These are phyloP conservation scores for Noctua comes DNA, from an alignment of 2,888 invertebrate genomes.

Conservation along the genomic window DNA sequence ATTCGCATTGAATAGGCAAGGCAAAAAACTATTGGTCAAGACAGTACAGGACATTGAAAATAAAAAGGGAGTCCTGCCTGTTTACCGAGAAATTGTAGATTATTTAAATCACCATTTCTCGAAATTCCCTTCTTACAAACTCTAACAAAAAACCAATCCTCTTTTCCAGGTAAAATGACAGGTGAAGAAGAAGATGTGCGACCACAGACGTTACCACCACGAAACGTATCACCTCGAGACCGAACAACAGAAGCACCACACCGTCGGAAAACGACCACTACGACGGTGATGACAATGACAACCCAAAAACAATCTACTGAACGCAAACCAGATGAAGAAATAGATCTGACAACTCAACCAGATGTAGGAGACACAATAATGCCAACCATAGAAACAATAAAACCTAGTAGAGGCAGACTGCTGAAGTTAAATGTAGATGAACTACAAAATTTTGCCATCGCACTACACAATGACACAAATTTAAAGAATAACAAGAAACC, in stretches of 20 bases:
- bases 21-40: not conserved
- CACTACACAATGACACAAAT: conserved; percentile 82
- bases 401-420: conserved; percentile 81
- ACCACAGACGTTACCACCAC: conserved; percentile 57
- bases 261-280: conserved; percentile 45
- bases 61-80: not conserved
- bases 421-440: conserved; percentile 86
- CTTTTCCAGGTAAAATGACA: conserved; percentile 82
- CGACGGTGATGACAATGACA: conserved; percentile 68
- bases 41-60: too few relatives aligned
- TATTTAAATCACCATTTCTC: not conserved
- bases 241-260: conserved; percentile 53
- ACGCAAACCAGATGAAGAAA: conserved; percentile 55
- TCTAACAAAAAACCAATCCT: not conserved
- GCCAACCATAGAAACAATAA: conserved; percentile 57
- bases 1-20: not conserved
- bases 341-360: conserved; percentile 63
- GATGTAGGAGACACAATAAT: conserved; percentile 67
- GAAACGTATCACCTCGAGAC: conserved; percentile 38
- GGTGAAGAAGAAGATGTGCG: conserved; percentile 80
- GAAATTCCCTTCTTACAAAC: not conserved
- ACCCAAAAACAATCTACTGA: conserved; percentile 33
- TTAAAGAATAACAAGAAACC: conserved; percentile 76
- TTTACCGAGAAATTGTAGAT: not conserved
- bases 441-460: conserved; percentile 84